Percentiles rank a stretch among this genome's conserved stretches.
Evolutionary conservation across 92 coral and sea anemone genomes (phyloP).

Genomic region (Actinernus sp.): DNA sequence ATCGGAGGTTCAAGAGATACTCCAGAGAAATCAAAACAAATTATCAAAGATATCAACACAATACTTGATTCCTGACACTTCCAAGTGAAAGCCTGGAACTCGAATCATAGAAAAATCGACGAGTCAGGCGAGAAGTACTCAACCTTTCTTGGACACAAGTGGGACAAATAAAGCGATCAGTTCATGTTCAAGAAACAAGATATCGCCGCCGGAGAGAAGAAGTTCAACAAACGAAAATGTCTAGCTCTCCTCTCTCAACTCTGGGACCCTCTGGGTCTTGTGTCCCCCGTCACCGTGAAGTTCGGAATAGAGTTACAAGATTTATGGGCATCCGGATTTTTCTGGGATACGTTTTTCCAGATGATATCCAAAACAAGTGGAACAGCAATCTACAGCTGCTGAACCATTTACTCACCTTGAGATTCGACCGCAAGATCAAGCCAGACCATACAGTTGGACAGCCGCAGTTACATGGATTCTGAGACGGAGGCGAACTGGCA

Average conservation of each 20-base stretch:
- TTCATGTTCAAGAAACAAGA: conserved; percentile 57
- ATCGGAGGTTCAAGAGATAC: conserved; percentile 55
- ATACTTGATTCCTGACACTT: conserved; percentile 58
- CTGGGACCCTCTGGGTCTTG: conserved; percentile 70
- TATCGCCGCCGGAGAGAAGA: conserved; percentile 11
- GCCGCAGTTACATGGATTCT: conserved; percentile 67
- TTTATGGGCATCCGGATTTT: conserved; percentile 56
- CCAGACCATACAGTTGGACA: conserved; percentile 56
- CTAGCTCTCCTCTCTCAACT: conserved; percentile 51
- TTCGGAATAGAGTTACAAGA: conserved; percentile 61
- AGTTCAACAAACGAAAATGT: conserved; percentile 56
- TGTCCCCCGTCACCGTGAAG: conserved; percentile 50
- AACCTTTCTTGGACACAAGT: conserved; percentile 60
- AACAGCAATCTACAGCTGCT: conserved; percentile 37
- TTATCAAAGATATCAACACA: conserved; percentile 45
- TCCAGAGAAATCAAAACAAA: conserved; percentile 31
- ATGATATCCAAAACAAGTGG: conserved; percentile 54
- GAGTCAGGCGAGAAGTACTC: conserved; percentile 26
- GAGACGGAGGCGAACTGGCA: conserved; percentile 69
- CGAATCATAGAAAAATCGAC: conserved; percentile 43
- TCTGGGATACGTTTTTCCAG: conserved; percentile 72
- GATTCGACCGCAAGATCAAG: conserved; percentile 59
- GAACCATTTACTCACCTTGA: conserved; percentile 45
- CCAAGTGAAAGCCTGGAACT: conserved; percentile 58
- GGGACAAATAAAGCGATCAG: conserved; percentile 52